Evolutionary conservation across 2,113 vertebrate species (phyloP), one percentile per base, ranked within the genome.

Genomic region (Sciurus niger): DNA sequence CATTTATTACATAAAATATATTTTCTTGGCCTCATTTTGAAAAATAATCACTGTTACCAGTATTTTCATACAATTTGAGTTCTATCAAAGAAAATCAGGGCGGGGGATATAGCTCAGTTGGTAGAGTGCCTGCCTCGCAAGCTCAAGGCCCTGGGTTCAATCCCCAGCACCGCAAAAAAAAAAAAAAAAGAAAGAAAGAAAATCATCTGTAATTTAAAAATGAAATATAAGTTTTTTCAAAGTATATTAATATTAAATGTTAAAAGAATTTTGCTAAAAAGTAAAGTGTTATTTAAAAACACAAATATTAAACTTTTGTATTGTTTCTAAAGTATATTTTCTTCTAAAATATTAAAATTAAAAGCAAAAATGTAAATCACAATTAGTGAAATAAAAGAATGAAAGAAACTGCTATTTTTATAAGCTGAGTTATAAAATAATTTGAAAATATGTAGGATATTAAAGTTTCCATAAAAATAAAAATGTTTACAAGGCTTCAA

Each of bases 261-360:
- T 90, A 16, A 83, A 60, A 73, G 1, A 37, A 86, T 58, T 91
- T 96, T 84, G n/a, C 53, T 68, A 83, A 97, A 87, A 63, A 58
- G 4, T n/a, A 96, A 88, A 79, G 84, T 65, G 51, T 16, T 34
- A 89, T 30, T 9, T 53, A 51, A 58, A 87, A 37, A 40, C 12
- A 72, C 18, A 83, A 77, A 48, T 18, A 72, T 60, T 43, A n/a
- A 83, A 90, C 78, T 70, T 51, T 32, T 51, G 37, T 24, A 5
- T 12, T 37, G 9, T 73, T 89, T 78, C 84, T 60, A 46, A 89
- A 84, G 10, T 60, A 46, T 74, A 80, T 65, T 84, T 73, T 83
- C 24, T 46, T 72, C 37, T 76, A 58, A 65, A 55, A 51, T 90
- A 84, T 46, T 48, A 65, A 93, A 86, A 32, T n/a, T 34, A 73